Base-by-base conservation (phyloP, 2,113 vertebrate species). In the Pteropus alecto region DNA sequence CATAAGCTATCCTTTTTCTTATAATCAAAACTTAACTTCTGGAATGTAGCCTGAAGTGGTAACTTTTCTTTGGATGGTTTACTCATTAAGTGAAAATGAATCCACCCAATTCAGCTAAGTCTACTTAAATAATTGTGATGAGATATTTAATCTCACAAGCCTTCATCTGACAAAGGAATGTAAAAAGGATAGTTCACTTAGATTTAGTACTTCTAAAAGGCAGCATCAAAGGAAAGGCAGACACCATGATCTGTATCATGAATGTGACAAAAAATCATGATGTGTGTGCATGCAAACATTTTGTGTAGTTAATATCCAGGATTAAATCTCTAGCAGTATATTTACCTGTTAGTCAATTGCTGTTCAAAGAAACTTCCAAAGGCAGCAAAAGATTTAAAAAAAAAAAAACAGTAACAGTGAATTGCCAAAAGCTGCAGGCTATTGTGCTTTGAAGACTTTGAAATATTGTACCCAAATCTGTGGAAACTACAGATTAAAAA, bases 281-380 rank as follows among this genome's bases (percentile, higher is more conserved):
- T n/a, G 13, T 60, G 61, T 73, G 71, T 96, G 86, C 97, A 98
- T 98, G 98, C 97, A 98, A 92, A 97, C 97, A 78, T 82, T 86
- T 21, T 84, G 86, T 79, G 84, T 35, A 79, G 35, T 70, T 46
- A 95, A 70, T 91, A 92, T 96, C 90, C 77, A 97, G 94, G 67
- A 58, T 95, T 41, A 95, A 68, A 91, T 71, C 84, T 94, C 93
- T 73, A 98, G 83, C 81, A 92, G 43, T 97, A 95, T 97, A 97
- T 96, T 99, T 99, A 99, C 98, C 98, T 99, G 98, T 96, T 91
- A 77, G 90, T 98, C 94, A 98, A 97, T 2, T 98, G 96, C 95
- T 91, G 96, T 98, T 98, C 97, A 98, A 98, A 95, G 95, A 98
- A 98, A 97, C 95, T 97, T 98, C 98, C 98, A 98, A 97, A 98